phyloP scores from a whole-genome alignment of 1,140 invertebrate species.

The Lordiphosa mommai region DNA sequence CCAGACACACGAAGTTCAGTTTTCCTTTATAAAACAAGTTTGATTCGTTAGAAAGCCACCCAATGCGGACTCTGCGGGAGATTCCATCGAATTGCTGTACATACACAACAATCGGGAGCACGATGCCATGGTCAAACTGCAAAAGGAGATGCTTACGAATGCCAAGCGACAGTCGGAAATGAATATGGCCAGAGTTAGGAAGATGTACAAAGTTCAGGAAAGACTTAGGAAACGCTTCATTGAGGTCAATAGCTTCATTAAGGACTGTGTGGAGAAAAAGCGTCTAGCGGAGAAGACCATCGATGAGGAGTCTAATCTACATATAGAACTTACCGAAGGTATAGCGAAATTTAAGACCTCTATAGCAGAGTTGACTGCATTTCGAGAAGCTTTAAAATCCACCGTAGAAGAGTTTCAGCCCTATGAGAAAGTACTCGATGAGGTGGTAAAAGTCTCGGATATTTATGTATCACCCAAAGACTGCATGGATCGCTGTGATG shows the following conservation, averaged over 20 bases:
- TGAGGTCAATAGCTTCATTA: slow-evolving; percentile 73
- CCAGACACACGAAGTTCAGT: background rate
- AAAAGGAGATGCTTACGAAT: slow-evolving; percentile 58
- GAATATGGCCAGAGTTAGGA: slow-evolving; percentile 52
- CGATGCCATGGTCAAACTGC: slow-evolving; percentile 54
- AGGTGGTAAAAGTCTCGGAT: slow-evolving; percentile 59
- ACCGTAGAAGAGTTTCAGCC: slow-evolving; percentile 70
- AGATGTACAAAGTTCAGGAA: slow-evolving; percentile 63
- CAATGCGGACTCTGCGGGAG: slow-evolving; percentile 54
- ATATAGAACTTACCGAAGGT: slow-evolving; percentile 50
- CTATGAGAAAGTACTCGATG: slow-evolving; percentile 67
- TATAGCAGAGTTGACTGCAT: slow-evolving; percentile 53
- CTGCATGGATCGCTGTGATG: slow-evolving; percentile 68
- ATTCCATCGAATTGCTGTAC: slow-evolving; percentile 65
- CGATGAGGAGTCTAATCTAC: slow-evolving; percentile 33
- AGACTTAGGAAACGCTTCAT: slow-evolving; percentile 68
- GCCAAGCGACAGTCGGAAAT: slow-evolving; percentile 43
- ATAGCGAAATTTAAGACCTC: slow-evolving; percentile 48
- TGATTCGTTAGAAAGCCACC: slow-evolving; percentile 57
- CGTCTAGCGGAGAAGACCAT: slow-evolving; percentile 52
- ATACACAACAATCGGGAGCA: slow-evolving; percentile 70
- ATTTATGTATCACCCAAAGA: slow-evolving; percentile 63
- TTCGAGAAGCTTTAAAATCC: slow-evolving; percentile 59
- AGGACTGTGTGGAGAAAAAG: slow-evolving; percentile 70
- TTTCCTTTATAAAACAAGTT: background rate